Evolutionary conservation across 2,113 vertebrate genomes (phyloP), one percentile per base, ranked within the genome.

Genomic region (Halichoeres trimaculatus): DNA sequence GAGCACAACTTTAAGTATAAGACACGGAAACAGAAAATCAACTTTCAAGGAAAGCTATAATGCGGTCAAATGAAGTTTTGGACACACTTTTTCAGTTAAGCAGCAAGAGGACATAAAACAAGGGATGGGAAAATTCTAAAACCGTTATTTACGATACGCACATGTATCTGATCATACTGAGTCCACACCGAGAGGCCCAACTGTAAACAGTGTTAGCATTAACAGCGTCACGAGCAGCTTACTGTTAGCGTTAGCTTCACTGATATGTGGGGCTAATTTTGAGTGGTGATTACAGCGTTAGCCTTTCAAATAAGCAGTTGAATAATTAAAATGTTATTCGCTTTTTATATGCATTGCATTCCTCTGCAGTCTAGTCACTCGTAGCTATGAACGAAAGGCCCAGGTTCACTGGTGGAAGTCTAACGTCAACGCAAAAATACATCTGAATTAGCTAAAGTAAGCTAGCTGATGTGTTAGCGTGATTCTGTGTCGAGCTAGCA

Each of bases 181-280:
- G 16, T 24, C 13, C 30, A 23, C 43, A 10, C 11, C 19, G 13
- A 7, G 61, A 88, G 90, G 89, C 90, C 89, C 69, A 6, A 61
- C 40, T 66, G 71, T 87, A 84, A 88, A 86, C 86, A 87, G 16
- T 2, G 55, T 43, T 55, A 74, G 20, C 58, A 64, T 7, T 19
- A 54, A 56, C 30, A 14, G 40, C 24, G 22, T 64, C 58, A 64
- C 10, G 23, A 54, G 55, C 30, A 14, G 40, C 24, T n/a, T 64
- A 2, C 38, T 10, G 23, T 61, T 78, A 65, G 70, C 67, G 5
- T 62, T 84, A 80, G 80, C 72, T 47, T 74, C 47, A 68, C 74
- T 58, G 12, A 0, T 2, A 38, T 72, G 60, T 68, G 68, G 78
- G 35, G 75, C 80, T 80, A 54, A 48, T 77, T 75, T 59, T 1